phyloP scores from a whole-genome alignment of 2,888 invertebrate genomes.

The Exocentrus adspersus region DNA sequence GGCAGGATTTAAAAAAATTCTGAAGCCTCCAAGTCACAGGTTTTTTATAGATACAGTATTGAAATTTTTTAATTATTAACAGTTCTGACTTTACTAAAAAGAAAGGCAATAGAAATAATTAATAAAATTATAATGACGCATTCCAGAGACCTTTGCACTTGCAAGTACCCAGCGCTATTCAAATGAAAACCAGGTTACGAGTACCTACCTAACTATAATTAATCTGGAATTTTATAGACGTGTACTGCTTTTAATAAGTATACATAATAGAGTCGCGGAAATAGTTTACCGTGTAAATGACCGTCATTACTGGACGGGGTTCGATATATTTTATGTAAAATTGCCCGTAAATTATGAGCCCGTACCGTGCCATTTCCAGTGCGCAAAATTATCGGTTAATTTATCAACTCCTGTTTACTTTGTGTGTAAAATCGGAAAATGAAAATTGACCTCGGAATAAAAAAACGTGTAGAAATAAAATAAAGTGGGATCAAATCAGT shows the following conservation, averaged over 20 bases:
- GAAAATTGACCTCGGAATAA: no score
- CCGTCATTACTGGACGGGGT: slow-evolving; percentile 22
- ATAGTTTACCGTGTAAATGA: slow-evolving; percentile 30
- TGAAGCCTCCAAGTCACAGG: no score
- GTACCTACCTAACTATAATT: slow-evolving; percentile 16
- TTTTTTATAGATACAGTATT: no score
- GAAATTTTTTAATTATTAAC: no score
- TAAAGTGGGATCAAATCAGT: no score
- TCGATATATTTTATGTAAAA: slow-evolving; percentile 26
- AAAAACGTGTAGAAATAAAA: no score
- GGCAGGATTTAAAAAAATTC: no score
- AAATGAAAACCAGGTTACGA: slow-evolving; percentile 13
- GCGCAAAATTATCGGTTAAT: slow-evolving; percentile 11
- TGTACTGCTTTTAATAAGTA: slow-evolving; percentile 31
- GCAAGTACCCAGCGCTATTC: no score
- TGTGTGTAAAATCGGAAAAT: neutral
- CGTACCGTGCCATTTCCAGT: slow-evolving; percentile 15
- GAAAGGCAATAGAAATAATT: no score
- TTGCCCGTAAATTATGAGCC: slow-evolving; percentile 19
- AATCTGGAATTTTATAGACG: slow-evolving; percentile 24
- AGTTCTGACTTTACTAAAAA: no score
- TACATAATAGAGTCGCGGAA: slow-evolving; percentile 30
- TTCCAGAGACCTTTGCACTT: no score
- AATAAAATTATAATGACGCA: no score
- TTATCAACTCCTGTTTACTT: slow-evolving; percentile 11